Percentiles rank a stretch among this genome's conserved stretches.
These are phyloP conservation scores for Chloroclysta siterata DNA, from an alignment of 2,888 invertebrate genomes.

Conservation along the genomic window DNA sequence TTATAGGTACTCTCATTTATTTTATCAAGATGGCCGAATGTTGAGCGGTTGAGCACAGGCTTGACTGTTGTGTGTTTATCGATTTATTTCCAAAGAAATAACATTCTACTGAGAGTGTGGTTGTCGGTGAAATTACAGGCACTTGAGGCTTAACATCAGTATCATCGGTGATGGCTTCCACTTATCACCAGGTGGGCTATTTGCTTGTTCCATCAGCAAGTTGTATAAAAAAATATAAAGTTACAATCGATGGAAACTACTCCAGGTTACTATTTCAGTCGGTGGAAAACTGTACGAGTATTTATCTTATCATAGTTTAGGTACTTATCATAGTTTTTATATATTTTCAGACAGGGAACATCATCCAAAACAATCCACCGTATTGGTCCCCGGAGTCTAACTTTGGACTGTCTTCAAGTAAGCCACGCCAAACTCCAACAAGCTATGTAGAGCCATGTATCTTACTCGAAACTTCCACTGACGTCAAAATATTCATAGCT, in stretches of 20 bases:
- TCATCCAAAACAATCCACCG: conserved; percentile 1
- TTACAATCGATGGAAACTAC: not conserved
- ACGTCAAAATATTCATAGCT: conserved; percentile 26
- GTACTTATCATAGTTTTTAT: not conserved
- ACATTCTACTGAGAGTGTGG: too few species aligned
- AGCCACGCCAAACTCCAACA: conserved; percentile 12
- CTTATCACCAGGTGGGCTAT: too few species aligned
- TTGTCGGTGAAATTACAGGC: too few species aligned
- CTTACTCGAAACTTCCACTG: conserved; percentile 18
- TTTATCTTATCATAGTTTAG: too few species aligned
- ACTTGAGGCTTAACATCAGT: too few species aligned
- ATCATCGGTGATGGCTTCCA: too few species aligned
- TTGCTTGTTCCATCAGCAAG: too few species aligned
- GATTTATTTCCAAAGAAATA: not conserved
- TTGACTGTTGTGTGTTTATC: not conserved
- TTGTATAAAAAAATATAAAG: too few species aligned
- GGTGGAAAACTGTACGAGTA: not conserved
- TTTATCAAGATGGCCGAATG: conserved; percentile 7
- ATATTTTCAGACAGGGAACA: not conserved
- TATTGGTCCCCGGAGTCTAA: conserved; percentile 12
- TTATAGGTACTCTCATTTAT: conserved; percentile 12
- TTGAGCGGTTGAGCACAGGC: not conserved
- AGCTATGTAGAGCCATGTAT: conserved; percentile 11
- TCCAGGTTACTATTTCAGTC: not conserved
- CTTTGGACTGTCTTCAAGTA: conserved; percentile 11